Conservation (phyloP, 2,888 invertebrate species). For the Osmoderma eremita region DNA sequence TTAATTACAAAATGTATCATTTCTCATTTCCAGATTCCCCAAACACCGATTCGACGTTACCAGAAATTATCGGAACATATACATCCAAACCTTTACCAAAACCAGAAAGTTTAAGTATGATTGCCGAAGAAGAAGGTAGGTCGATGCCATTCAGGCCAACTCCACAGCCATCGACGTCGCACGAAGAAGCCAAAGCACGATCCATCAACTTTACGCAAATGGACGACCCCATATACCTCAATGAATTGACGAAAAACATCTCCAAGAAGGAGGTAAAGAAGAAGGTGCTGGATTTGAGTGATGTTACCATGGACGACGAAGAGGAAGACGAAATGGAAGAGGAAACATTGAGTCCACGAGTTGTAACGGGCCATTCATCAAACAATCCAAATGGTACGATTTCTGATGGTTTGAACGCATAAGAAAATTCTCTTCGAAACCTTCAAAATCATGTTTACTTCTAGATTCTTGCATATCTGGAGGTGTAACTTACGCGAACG, state of each 20-base stretch:
- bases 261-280: slow-evolving; percentile 44
- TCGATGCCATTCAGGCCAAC: slow-evolving; percentile 50
- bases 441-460: slow-evolving; percentile 13
- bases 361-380: neutral
- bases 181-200: slow-evolving; percentile 56
- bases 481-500: slow-evolving; percentile 67
- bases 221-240: slow-evolving; percentile 53
- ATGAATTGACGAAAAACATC: slow-evolving; percentile 52
- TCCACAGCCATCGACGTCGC: neutral
- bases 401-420: neutral
- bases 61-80: slow-evolving; percentile 49
- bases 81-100: slow-evolving; percentile 51
- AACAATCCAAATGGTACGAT: slow-evolving; percentile 1
- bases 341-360: slow-evolving; percentile 12
- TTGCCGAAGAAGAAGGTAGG: slow-evolving; percentile 54
- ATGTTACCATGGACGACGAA: slow-evolving; percentile 79
- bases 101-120: slow-evolving; percentile 56
- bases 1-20: too few relatives aligned
- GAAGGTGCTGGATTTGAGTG: slow-evolving; percentile 73
- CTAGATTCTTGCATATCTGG: slow-evolving; percentile 60
- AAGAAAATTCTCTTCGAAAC: slow-evolving; percentile 10
- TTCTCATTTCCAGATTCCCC: slow-evolving; percentile 29
- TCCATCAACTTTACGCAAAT: slow-evolving; percentile 58
- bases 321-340: slow-evolving; percentile 62
- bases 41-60: slow-evolving; percentile 11